Percentiles rank a stretch among this genome's conserved stretches.
These are phyloP conservation scores for Ciona savignyi DNA, from an alignment of 23 tunicate genomes.

Conservation along the genomic window DNA sequence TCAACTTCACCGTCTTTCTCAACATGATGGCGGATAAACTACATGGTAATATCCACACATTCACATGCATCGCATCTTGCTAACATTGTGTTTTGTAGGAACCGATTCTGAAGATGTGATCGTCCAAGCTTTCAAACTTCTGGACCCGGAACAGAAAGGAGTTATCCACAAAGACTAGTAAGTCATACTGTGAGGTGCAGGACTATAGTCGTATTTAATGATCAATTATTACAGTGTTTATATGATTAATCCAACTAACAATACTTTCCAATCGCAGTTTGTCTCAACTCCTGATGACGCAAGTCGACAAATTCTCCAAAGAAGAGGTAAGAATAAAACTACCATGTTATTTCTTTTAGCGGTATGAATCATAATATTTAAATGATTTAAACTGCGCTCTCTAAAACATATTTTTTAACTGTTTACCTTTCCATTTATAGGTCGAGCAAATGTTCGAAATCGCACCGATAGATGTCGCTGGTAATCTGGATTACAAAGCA, in stretches of 20 bases:
- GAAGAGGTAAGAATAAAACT: constrained; percentile 92
- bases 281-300: constrained; percentile 72
- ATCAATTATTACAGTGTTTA: too few relatives aligned
- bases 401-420: background rate
- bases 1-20: constrained; percentile 95
- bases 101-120: constrained; percentile 94
- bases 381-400: too few relatives aligned
- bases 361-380: too few relatives aligned
- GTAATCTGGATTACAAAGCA: constrained; percentile 72
- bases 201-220: too few relatives aligned
- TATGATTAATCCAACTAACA: too few relatives aligned
- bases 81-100: too few relatives aligned
- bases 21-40: constrained; percentile 95
- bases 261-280: too few relatives aligned
- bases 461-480: constrained; percentile 77
- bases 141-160: constrained; percentile 90
- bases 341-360: background rate
- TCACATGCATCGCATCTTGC: too few relatives aligned
- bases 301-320: constrained; percentile 75
- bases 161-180: constrained; percentile 83
- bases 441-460: constrained; percentile 68
- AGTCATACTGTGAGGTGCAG: too few relatives aligned
- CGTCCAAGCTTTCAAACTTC: constrained; percentile 88
- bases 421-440: background rate
- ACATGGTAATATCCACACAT: too few relatives aligned